Percentiles rank a stretch among this genome's conserved stretches.
Conservation (phyloP, 1,140 invertebrate genomes). For the Zaprionus africanus region DNA sequence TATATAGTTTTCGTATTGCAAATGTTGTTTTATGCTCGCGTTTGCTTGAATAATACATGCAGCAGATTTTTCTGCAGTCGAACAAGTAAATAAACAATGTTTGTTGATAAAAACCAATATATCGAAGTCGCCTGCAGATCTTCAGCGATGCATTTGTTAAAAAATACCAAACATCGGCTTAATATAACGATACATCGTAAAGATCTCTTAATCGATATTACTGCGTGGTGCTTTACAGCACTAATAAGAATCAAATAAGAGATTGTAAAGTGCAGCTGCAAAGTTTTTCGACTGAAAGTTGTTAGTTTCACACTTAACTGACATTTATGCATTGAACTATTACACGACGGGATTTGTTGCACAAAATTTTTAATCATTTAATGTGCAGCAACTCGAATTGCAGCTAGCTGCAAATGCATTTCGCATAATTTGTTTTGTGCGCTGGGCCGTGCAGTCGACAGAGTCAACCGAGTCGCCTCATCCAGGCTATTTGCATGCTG, state of each 20-base stretch:
- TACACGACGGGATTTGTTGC: conserved; percentile 21
- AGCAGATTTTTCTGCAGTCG: not conserved
- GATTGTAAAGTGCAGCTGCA: not conserved
- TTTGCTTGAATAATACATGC: not conserved
- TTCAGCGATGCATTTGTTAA: not conserved
- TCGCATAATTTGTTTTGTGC: conserved; percentile 79
- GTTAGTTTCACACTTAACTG: not conserved
- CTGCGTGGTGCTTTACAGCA: not conserved
- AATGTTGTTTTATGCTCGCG: not conserved
- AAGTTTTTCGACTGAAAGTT: not conserved
- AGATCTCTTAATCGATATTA: not conserved
- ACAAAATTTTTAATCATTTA: conserved; percentile 72
- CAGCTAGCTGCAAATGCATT: conserved; percentile 66
- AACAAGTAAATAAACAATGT: not conserved
- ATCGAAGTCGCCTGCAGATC: not conserved
- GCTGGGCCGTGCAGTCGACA: conserved; percentile 56
- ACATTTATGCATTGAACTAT: conserved; percentile 34
- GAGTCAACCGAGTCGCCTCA: not conserved
- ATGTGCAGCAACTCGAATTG: conserved; percentile 55
- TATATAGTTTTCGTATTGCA: not conserved
- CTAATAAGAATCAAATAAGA: conserved; percentile 1
- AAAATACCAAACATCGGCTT: not conserved
- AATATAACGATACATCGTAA: not conserved
- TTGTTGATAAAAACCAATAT: not conserved
- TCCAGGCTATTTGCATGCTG: conserved; percentile 45